These are phyloP conservation scores for Micromussa lordhowensis DNA, from an alignment of 92 coral and sea anemone genomes.

Conservation along the genomic window DNA sequence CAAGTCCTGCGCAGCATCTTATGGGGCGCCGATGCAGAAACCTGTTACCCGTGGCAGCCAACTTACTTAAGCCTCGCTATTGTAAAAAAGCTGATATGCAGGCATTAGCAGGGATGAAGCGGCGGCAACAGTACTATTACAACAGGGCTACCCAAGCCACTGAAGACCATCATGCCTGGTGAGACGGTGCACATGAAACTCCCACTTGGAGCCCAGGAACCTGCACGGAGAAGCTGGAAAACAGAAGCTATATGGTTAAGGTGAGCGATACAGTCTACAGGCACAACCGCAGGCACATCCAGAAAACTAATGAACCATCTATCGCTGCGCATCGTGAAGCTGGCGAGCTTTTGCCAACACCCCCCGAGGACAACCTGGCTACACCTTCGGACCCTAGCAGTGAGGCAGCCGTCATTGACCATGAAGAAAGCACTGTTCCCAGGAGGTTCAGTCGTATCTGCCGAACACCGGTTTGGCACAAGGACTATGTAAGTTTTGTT, in stretches of 20 bases:
- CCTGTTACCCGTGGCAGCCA: slow-evolving; percentile 45
- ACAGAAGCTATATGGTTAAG: slow-evolving; percentile 36
- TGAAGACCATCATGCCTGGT: slow-evolving; percentile 23
- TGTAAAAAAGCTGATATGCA: slow-evolving; percentile 19
- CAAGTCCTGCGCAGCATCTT: slow-evolving; percentile 49
- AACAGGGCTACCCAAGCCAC: slow-evolving; percentile 29
- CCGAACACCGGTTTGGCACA: slow-evolving; percentile 26
- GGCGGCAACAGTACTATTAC: slow-evolving; percentile 34
- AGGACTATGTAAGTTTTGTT: background rate
- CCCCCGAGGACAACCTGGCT: background rate
- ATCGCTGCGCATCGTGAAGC: background rate
- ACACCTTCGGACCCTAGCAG: background rate
- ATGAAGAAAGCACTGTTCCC: background rate
- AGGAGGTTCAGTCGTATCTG: slow-evolving; percentile 3
- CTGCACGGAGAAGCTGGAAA: slow-evolving; percentile 14
- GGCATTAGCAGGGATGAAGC: slow-evolving; percentile 38
- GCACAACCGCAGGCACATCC: slow-evolving; percentile 28
- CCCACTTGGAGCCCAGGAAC: slow-evolving; percentile 35
- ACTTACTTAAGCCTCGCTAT: slow-evolving; percentile 35
- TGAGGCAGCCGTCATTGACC: background rate
- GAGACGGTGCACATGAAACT: slow-evolving; percentile 44
- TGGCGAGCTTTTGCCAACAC: background rate
- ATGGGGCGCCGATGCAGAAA: slow-evolving; percentile 52
- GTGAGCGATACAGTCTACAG: slow-evolving; percentile 21
- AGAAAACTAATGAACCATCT: background rate